phyloP scores from a whole-genome alignment of 2,888 invertebrate species.

The Tyria jacobaeae region DNA sequence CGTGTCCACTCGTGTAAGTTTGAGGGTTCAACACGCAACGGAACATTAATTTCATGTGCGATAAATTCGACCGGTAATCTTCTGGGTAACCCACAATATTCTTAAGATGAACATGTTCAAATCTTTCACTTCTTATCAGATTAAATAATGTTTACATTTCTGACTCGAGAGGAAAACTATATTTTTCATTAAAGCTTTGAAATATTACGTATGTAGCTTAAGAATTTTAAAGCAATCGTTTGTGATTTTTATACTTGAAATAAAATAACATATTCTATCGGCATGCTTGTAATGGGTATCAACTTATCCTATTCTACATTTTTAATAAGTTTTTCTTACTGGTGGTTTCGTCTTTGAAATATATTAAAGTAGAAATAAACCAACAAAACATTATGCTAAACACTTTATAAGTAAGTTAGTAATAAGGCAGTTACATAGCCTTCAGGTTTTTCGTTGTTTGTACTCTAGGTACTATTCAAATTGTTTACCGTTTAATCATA shows the following conservation, averaged over 20 bases:
- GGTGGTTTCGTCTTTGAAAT: background rate
- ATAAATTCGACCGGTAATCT: slow-evolving; percentile 48
- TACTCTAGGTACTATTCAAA: background rate
- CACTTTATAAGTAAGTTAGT: background rate
- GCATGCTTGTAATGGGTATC: no score
- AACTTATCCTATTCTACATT: no score
- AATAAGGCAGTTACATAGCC: background rate
- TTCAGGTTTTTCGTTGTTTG: background rate
- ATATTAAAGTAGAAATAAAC: background rate
- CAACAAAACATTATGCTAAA: background rate
- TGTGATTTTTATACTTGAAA: no score
- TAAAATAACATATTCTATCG: no score
- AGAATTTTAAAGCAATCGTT: no score
- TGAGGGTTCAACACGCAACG: slow-evolving; percentile 41
- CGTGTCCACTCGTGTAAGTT: slow-evolving; percentile 38
- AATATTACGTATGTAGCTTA: no score
- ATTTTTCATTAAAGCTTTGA: no score
- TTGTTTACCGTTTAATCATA: background rate
- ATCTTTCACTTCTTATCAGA: background rate
- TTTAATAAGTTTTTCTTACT: no score
- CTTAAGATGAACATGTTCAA: background rate
- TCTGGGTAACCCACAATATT: background rate
- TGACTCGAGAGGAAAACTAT: no score
- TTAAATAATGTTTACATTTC: no score
- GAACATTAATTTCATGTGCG: slow-evolving; percentile 57